Percentiles rank a stretch among this genome's conserved stretches.
Conservation (phyloP, 2,797 vertebrate genomes). For the Petrocephalus schoutedeni region DNA sequence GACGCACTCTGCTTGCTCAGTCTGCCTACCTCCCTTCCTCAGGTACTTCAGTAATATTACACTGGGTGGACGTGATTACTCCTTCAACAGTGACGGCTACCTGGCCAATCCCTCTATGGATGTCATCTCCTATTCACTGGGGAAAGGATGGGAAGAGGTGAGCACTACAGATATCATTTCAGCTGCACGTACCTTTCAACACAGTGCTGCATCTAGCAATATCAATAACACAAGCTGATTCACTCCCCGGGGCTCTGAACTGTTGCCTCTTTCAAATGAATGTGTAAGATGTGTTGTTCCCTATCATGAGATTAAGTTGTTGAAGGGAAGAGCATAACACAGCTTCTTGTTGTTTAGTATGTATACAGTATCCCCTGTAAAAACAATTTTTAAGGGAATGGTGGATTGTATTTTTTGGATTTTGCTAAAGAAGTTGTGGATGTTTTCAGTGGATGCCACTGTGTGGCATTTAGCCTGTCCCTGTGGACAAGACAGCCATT, state of each 20-base stretch:
- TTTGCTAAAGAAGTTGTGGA: background rate
- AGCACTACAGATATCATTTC: slow-evolving; percentile 32
- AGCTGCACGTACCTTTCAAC: background rate
- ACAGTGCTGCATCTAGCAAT: background rate
- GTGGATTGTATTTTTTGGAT: background rate
- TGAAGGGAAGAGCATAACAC: background rate
- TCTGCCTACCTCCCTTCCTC: slow-evolving; percentile 8
- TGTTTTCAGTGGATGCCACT: background rate
- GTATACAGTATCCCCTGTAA: background rate
- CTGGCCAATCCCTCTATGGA: slow-evolving; percentile 74
- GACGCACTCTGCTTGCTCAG: background rate
- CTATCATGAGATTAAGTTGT: background rate
- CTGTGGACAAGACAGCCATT: background rate
- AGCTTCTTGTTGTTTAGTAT: background rate
- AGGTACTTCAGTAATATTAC: slow-evolving; percentile 79
- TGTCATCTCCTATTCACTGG: slow-evolving; percentile 71
- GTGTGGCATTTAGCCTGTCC: background rate
- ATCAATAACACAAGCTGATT: background rate
- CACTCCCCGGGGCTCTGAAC: background rate
- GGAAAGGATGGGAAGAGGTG: slow-evolving; percentile 76
- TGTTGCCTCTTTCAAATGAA: background rate
- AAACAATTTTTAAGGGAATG: slow-evolving; percentile 2
- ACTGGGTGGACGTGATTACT: slow-evolving; percentile 72
- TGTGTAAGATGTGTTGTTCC: background rate
- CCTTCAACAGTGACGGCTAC: slow-evolving; percentile 75